A percentile compares a stretch with the other conserved stretches of the same genome.
Conservation (phyloP, 2,113 vertebrate genomes). For the Mus spicilegus region DNA sequence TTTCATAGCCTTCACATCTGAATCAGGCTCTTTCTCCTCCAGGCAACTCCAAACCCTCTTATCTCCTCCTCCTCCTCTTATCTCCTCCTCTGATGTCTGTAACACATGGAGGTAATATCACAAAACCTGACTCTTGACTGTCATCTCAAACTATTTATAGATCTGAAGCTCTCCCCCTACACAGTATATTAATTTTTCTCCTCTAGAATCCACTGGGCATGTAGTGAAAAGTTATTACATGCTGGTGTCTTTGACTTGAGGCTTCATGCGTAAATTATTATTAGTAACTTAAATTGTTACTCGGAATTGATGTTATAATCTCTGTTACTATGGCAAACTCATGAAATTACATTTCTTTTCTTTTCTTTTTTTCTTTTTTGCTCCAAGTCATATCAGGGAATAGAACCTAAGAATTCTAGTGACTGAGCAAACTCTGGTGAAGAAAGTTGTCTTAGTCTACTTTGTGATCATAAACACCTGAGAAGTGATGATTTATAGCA, state of each 20-base stretch:
- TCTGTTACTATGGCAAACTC: background rate
- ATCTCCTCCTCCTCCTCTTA: background rate
- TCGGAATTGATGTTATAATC: background rate
- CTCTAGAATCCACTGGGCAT: background rate
- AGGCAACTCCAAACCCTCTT: background rate
- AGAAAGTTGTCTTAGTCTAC: background rate
- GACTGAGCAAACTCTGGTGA: background rate
- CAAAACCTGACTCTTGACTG: background rate
- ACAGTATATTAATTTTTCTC: constrained; percentile 1
- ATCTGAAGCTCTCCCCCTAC: background rate
- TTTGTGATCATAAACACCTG: background rate
- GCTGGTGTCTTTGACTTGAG: background rate
- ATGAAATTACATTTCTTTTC: background rate
- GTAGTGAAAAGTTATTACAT: background rate
- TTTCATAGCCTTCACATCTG: background rate
- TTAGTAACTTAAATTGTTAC: constrained; percentile 20
- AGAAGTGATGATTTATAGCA: background rate
- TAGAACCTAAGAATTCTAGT: constrained; percentile 19
- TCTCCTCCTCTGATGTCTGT: background rate
- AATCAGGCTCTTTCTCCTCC: background rate
- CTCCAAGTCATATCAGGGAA: background rate
- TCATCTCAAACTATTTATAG: background rate
- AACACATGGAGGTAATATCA: background rate
- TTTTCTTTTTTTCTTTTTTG: background rate
- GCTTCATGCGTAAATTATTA: constrained; percentile 40